Percentiles rank a stretch among this genome's conserved stretches.
Evolutionary conservation across 2,113 vertebrate genomes (phyloP).

Genomic region (Alaudala cheleensis): DNA sequence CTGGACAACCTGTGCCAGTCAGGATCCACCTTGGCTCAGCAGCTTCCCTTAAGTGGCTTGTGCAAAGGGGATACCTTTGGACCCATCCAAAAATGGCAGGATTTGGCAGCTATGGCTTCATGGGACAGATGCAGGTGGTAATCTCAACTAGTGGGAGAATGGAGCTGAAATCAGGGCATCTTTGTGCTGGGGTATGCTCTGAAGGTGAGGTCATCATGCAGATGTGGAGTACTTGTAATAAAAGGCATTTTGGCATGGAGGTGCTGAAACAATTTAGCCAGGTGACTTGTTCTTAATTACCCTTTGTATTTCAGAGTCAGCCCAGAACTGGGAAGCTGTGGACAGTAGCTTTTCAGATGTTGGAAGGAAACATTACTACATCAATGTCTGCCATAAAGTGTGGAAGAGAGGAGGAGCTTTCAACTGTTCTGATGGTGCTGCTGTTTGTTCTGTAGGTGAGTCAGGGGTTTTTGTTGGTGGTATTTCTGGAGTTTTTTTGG

Average conservation of each 20-base stretch:
- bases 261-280: background rate
- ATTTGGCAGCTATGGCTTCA: background rate
- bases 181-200: background rate
- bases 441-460: conserved; percentile 90
- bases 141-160: background rate
- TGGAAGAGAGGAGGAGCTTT: conserved; percentile 72
- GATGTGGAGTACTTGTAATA: background rate
- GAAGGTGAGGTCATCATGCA: background rate
- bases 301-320: conserved; percentile 70
- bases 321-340: conserved; percentile 90
- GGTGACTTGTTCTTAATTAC: background rate
- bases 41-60: background rate
- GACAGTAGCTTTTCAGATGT: conserved; percentile 67
- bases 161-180: background rate
- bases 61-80: background rate
- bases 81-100: background rate
- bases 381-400: conserved; percentile 91
- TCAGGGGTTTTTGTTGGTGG: background rate
- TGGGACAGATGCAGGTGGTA: too few relatives aligned
- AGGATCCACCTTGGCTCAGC: background rate
- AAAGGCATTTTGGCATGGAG: background rate
- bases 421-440: conserved; percentile 79
- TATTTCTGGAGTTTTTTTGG: background rate
- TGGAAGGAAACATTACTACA: conserved; percentile 78
- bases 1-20: background rate